phyloP scores from a whole-genome alignment of 2,888 invertebrate genomes.

The Teleogryllus oceanicus region DNA sequence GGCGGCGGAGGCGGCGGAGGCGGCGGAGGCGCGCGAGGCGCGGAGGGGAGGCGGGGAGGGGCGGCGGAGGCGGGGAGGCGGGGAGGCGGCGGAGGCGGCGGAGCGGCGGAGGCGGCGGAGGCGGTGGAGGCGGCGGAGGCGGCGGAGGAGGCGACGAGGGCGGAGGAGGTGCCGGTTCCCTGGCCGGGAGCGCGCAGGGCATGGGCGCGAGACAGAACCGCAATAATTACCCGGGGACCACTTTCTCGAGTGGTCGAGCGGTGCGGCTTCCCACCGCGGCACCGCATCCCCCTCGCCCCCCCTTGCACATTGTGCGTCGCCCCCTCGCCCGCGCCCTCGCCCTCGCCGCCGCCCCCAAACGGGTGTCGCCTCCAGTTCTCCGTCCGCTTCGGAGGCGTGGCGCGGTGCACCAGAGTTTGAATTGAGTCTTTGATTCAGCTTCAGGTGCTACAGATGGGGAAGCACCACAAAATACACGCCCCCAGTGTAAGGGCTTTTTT shows the following conservation, averaged over 20 bases:
- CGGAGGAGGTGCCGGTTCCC: background rate
- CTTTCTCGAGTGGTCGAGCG: background rate
- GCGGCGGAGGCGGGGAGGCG: background rate
- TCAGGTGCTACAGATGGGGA: too few relatives aligned
- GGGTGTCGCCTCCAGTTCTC: background rate
- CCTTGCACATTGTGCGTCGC: too few relatives aligned
- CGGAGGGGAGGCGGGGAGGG: background rate
- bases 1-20: too few relatives aligned
- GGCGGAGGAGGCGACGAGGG: background rate
- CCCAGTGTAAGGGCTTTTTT: too few relatives aligned
- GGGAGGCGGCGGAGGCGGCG: background rate
- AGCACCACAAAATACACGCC: too few relatives aligned
- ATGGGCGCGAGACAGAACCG: background rate
- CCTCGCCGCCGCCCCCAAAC: background rate
- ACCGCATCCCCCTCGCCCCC: background rate
- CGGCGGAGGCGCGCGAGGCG: background rate
- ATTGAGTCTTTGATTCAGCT: too few relatives aligned
- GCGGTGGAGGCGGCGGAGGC: background rate
- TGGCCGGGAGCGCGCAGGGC: background rate
- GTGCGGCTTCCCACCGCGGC: background rate
- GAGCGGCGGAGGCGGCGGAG: background rate
- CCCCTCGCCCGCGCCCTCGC: background rate
- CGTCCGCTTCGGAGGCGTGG: too few relatives aligned
- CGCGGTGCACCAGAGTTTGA: too few relatives aligned
- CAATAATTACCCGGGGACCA: background rate